Evolutionary conservation across 2,888 invertebrate genomes (phyloP).

Genomic region (Drosophila affinis): DNA sequence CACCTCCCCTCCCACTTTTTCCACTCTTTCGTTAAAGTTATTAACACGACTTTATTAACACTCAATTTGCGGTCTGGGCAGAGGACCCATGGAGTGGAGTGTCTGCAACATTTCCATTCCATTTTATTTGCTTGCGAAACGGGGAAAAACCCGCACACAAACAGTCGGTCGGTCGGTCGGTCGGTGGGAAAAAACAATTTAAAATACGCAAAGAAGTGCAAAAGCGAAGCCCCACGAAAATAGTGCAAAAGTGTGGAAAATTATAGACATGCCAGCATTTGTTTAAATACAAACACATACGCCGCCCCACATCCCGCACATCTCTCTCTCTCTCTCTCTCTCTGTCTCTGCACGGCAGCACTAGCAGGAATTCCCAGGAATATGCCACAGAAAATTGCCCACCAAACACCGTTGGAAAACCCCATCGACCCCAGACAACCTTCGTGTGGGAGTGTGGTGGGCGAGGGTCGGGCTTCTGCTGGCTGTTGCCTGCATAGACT

Average conservation of each 20-base stretch:
- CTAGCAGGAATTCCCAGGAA: conserved; percentile 30
- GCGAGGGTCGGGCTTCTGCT: conserved; percentile 17
- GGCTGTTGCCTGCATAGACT: background rate
- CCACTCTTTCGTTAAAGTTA: conserved; percentile 60
- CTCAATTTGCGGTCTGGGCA: conserved; percentile 72
- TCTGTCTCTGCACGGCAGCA: background rate
- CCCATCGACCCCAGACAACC: conserved; percentile 38
- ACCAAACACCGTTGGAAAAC: conserved; percentile 49
- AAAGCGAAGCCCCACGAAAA: conserved; percentile 38
- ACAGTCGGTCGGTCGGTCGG: background rate
- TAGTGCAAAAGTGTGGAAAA: conserved; percentile 57
- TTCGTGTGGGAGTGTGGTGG: conserved; percentile 7
- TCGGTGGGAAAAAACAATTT: conserved; percentile 44
- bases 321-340: too few species aligned
- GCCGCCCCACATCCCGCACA: background rate
- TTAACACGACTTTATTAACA: conserved; percentile 79
- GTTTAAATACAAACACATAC: conserved; percentile 58
- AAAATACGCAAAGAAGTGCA: conserved; percentile 48
- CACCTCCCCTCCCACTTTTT: conserved; percentile 5
- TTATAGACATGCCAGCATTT: conserved; percentile 69
- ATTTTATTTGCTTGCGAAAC: conserved; percentile 73
- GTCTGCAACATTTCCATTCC: conserved; percentile 57
- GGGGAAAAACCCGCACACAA: conserved; percentile 43
- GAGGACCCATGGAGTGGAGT: conserved; percentile 17
- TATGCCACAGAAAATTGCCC: conserved; percentile 60